Percentiles rank a stretch among this genome's conserved stretches.
Evolutionary conservation across 2,797 vertebrate species (phyloP).

Genomic region (Schizopygopsis pylzovi): DNA sequence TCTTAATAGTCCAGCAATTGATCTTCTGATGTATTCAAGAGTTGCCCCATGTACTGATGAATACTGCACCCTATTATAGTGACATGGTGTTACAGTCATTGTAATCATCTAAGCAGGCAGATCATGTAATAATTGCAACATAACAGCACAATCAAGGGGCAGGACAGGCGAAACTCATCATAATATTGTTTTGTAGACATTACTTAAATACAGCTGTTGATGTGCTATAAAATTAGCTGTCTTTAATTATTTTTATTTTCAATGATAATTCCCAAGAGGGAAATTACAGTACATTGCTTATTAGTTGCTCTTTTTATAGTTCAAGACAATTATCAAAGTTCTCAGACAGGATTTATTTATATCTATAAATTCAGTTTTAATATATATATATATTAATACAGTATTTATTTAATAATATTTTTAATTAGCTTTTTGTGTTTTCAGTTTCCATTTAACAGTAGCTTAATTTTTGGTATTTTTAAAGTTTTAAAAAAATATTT

Average conservation of each 20-base stretch:
- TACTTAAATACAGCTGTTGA: not conserved
- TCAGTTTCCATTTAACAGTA: not conserved
- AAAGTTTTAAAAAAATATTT: not conserved
- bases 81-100: not conserved
- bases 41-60: not conserved
- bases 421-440: not conserved
- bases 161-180: not conserved
- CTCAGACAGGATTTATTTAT: not conserved
- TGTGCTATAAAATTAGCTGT: not conserved
- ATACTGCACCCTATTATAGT: not conserved
- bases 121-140: conserved; percentile 16
- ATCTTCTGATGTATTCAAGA: not conserved
- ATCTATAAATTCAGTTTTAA: not conserved
- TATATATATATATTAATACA: not conserved
- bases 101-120: not conserved
- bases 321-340: not conserved
- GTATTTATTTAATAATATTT: not conserved
- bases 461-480: not conserved
- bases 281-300: not conserved
- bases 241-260: not conserved
- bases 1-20: conserved; percentile 13
- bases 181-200: conserved; percentile 6
- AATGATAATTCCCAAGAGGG: not conserved
- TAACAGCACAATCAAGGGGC: not conserved
- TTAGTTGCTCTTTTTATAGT: not conserved